Evolutionary conservation across 2,888 invertebrate species (phyloP), one percentile per base, ranked within the genome.

Genomic region (Apotomis capreana): DNA sequence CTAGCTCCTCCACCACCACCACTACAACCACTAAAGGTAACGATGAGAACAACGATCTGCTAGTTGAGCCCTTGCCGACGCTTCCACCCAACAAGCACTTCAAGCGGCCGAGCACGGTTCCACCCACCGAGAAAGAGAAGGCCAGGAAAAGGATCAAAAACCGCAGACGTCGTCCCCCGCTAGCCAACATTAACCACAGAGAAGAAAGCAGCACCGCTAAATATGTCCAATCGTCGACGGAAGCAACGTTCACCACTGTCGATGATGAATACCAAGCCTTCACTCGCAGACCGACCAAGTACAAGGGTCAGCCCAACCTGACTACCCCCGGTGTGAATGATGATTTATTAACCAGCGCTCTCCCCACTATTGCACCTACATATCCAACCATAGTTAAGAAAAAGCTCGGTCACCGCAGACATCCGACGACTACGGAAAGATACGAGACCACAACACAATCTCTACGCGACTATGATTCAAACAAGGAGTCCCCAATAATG

Each of bases 401-500:
- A 80, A 92, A 92, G 75, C 77, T 89, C 1, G 79, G 85, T 52
- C 87, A 89, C 68, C 89, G 92, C 49, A 87, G 91, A 46, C 88
- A 87, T 3, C 63, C 83, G 5, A 87, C 88, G 3, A 83, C 87
- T n/a, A 76, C 83, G 68, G 87, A 89, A 55, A 85, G 81, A 84
- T 76, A 80, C 51, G 92, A 92, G 80, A 89, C 88, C 3, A 92
- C 92, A 4, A 89, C 91, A n/a, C 78, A 83, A 59, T 76, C 82
- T 12, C 78, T 75, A 13, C 84, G 77, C 68, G 85, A 86, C 74
- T 85, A 87, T 54, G 89, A 90, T 51, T 69, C 79, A 0, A 87
- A 80, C 68, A 89, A 89, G 75, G 93, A 93, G 76, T 92, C 94
- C 0, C 88, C 90, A 26, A 93, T 94, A 65, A 94, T 94, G 94